Conservation (phyloP, 2,888 invertebrate species). For the Exephanes ischioxanthus region DNA sequence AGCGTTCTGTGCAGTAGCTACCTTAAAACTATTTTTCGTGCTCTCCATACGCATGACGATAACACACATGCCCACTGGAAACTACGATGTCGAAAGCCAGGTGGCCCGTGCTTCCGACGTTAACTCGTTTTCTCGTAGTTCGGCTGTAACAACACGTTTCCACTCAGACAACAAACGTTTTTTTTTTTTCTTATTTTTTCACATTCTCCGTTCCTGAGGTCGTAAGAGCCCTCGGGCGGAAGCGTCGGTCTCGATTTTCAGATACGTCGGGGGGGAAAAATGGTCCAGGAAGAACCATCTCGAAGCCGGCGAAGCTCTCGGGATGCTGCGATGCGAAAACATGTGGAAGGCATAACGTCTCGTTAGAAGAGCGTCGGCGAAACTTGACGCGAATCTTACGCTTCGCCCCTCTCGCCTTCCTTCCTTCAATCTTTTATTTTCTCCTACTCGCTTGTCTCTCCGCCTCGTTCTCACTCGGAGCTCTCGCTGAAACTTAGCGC, state of each 20-base stretch:
- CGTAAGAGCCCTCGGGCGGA: not conserved
- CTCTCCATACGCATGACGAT: too few relatives aligned
- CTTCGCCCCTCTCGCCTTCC: slow-evolving; percentile 9
- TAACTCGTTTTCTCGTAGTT: slow-evolving; percentile 36
- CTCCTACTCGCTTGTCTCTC: slow-evolving; percentile 14
- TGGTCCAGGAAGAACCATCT: not conserved
- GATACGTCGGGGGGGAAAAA: slow-evolving; percentile 17
- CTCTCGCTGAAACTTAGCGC: slow-evolving; percentile 11
- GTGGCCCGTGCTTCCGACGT: slow-evolving; percentile 16
- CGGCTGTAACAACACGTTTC: slow-evolving; percentile 37
- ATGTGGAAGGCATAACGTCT: slow-evolving; percentile 73
- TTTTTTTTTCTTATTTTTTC: not conserved
- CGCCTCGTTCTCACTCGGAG: slow-evolving; percentile 1
- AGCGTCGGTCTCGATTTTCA: slow-evolving; percentile 31
- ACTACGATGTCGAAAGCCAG: not conserved
- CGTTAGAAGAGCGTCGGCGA: slow-evolving; percentile 59
- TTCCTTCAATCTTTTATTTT: slow-evolving; percentile 29
- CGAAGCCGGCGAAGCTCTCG: slow-evolving; percentile 19
- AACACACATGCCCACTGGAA: too few relatives aligned
- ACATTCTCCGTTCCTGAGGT: not conserved
- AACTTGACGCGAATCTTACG: slow-evolving; percentile 33
- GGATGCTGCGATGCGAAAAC: slow-evolving; percentile 53
- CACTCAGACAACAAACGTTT: slow-evolving; percentile 4
- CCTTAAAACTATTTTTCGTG: too few relatives aligned
- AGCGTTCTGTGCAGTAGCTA: too few relatives aligned